phyloP scores from a whole-genome alignment of 2,888 invertebrate species.

The Ophion obscuratus region DNA sequence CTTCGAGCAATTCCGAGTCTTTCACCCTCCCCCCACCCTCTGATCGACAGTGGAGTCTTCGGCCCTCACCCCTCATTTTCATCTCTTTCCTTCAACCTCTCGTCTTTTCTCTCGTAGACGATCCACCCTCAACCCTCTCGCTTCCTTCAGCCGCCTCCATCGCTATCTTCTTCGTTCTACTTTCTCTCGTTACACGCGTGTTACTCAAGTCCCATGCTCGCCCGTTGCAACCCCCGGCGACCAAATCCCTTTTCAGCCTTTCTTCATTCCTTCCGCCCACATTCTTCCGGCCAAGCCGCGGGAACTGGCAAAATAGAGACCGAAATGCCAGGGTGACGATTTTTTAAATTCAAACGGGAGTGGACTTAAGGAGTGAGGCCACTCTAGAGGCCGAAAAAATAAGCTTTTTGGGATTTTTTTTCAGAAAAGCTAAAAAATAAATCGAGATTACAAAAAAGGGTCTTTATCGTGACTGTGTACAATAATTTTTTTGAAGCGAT shows the following conservation, averaged over 20 bases:
- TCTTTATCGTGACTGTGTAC: too few relatives aligned
- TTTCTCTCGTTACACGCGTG: conserved; percentile 28
- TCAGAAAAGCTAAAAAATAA: too few relatives aligned
- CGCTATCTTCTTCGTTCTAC: conserved; percentile 27
- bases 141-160: conserved; percentile 18
- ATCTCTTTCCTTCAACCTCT: conserved; percentile 53
- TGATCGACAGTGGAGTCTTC: conserved; percentile 65
- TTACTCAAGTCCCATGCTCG: neutral
- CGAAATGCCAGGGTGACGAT: neutral
- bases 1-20: conserved; percentile 58
- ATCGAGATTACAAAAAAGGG: too few relatives aligned
- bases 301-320: neutral
- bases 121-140: conserved; percentile 46
- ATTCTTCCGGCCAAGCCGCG: neutral
- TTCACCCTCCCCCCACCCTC: conserved; percentile 12
- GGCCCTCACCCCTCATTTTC: conserved; percentile 38
- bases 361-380: too few relatives aligned
- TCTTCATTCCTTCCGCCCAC: neutral
- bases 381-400: too few relatives aligned
- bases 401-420: too few relatives aligned
- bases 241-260: conserved; percentile 20
- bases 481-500: too few relatives aligned
- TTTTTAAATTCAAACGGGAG: neutral
- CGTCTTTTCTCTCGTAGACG: conserved; percentile 36
- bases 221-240: neutral